These are phyloP conservation scores for Ploceus nigricollis DNA, from an alignment of 2,113 vertebrate species.

Conservation along the genomic window DNA sequence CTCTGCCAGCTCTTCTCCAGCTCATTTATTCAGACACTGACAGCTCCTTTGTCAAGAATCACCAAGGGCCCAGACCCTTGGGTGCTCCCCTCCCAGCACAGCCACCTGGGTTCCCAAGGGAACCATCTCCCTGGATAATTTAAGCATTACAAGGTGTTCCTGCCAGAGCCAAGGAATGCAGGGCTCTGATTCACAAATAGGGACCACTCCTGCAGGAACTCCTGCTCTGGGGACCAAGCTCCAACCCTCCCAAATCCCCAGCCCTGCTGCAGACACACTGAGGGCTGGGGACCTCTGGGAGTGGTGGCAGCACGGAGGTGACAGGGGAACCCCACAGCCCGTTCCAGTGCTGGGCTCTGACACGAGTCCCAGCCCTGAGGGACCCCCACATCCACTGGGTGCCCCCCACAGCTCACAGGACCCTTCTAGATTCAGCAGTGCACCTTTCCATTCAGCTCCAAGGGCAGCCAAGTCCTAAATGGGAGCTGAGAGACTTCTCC, in stretches of 20 bases:
- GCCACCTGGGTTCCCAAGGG: not conserved
- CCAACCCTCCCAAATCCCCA: not conserved
- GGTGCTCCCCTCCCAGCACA: not conserved
- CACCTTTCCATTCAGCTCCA: not conserved
- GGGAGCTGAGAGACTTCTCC: not conserved
- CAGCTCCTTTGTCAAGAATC: not conserved
- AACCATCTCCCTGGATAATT: not conserved
- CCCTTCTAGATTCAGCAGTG: not conserved
- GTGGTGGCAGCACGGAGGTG: not conserved
- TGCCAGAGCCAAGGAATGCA: rapidly evolving
- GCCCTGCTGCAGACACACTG: not conserved
- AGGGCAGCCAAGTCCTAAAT: not conserved
- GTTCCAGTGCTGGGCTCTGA: rapidly evolving
- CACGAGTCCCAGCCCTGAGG: rapidly evolving
- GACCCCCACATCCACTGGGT: not conserved
- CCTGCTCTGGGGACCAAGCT: not conserved
- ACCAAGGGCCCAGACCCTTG: not conserved
- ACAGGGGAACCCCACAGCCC: not conserved
- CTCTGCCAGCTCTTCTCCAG: not conserved
- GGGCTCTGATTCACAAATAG: not conserved
- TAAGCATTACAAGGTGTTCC: not conserved
- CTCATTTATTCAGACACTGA: not conserved
- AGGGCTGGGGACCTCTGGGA: not conserved
- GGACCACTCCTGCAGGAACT: not conserved
- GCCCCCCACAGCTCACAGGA: not conserved